phyloP scores from a whole-genome alignment of 2,113 vertebrate species.

The Eublepharis macularius region DNA sequence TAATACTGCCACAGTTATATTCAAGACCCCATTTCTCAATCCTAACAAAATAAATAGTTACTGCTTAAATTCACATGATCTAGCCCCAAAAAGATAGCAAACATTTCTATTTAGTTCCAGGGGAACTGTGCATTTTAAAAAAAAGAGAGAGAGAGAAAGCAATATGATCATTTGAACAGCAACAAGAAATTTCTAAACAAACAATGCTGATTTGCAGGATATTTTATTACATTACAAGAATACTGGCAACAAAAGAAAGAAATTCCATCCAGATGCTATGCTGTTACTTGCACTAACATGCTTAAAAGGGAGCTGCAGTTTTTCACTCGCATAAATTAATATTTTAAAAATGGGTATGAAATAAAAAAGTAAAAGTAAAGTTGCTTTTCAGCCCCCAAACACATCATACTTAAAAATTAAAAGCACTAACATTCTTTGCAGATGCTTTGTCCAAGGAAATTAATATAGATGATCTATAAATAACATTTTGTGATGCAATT shows the following conservation, averaged over 20 bases:
- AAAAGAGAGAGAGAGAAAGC: not conserved
- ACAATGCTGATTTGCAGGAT: not conserved
- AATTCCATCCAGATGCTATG: not conserved
- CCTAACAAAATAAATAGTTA: too few species aligned
- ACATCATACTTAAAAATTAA: not conserved
- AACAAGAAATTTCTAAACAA: not conserved
- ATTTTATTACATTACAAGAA: constrained; percentile 2
- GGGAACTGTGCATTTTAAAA: not conserved
- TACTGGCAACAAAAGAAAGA: not conserved
- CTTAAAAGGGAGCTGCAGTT: not conserved
- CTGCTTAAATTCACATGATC: not conserved
- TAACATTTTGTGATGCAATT: not conserved
- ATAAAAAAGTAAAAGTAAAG: not conserved
- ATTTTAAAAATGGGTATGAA: not conserved
- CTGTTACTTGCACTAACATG: not conserved
- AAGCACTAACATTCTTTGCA: not conserved
- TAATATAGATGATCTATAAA: not conserved
- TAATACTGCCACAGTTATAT: too few species aligned
- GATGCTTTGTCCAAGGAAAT: not conserved
- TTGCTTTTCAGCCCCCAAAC: not conserved
- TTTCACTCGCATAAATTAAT: not conserved
- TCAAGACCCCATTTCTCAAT: too few species aligned
- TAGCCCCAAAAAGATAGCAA: not conserved
- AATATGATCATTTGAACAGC: not conserved
- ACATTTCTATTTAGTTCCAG: not conserved